Base-by-base conservation (phyloP, 2,888 invertebrate genomes). In the Diabrotica balteata region DNA sequence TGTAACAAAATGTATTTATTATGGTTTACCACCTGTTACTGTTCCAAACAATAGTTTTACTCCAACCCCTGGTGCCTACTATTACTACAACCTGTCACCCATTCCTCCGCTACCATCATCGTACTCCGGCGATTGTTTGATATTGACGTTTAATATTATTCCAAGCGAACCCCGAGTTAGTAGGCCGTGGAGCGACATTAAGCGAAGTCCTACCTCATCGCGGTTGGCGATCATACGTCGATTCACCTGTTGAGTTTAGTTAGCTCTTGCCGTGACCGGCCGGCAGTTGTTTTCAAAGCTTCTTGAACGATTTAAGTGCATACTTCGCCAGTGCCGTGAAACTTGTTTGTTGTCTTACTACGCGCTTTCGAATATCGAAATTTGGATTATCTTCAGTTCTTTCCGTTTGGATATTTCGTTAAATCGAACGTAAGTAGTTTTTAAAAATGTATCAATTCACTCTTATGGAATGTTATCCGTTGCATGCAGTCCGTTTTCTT, bases 201-300 rank as follows among this genome's bases (percentile, higher is more conserved):
- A 44, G 17, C 11, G 17, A 44, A 57, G 9, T 50, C 44, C 51
- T 58, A 45, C 53, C 17, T 63, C 57, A 57, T 63, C 57, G 63
- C 51, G 57, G 50, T 51, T 57, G 55, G 63, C 49, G 44, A 57
- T 63, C 5, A 32, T 57, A 57, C 63, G 57, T 22, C 17, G 50
- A 64, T 64, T 58, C 64, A 64, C 64, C 64, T 64, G 64, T 64
- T 64, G 55, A 57, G 52, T 50, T 51, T 59, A 64, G 64, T 64
- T 45, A 17, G 45, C 45, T 45, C 44, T 57, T 2, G 45, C 17
- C 17, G 11, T 22, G 52, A 64, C 64, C 64, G 64, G 64, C 64
- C 64, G 64, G 64, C 64, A 45, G 64, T 64, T 51, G 57, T 51
- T 44, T 58, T 17, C 53, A 42, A 58, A 59, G 64, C 58, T 57